Percentiles rank a stretch among this genome's conserved stretches.
Conservation (phyloP, 2,888 invertebrate genomes). For the Priocnemis perturbator region DNA sequence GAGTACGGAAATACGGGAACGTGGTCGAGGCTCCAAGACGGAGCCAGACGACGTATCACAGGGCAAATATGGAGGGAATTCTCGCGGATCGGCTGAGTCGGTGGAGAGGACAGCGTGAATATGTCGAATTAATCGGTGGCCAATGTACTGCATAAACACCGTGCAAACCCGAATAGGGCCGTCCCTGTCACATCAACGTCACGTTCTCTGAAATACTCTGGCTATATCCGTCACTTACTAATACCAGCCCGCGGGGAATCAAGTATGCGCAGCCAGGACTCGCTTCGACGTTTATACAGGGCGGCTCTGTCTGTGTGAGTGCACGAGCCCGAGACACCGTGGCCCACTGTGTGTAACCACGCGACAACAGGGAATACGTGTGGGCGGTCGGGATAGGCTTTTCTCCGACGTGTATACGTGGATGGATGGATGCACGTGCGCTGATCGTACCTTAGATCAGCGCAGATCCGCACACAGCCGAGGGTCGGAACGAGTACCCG, state of each 20-base stretch:
- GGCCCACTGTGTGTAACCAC: too few species aligned
- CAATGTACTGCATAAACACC: conserved; percentile 51
- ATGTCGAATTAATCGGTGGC: conserved; percentile 60
- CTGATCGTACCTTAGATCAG: conserved; percentile 1
- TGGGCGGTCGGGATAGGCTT: too few species aligned
- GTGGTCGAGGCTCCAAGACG: neutral
- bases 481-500: too few species aligned
- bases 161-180: conserved; percentile 28
- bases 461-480: too few species aligned
- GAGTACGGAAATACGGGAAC: neutral
- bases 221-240: conserved; percentile 61
- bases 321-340: conserved; percentile 13
- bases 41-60: neutral
- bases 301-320: conserved; percentile 10
- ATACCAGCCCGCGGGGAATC: conserved; percentile 45
- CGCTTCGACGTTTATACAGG: conserved; percentile 40
- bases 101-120: conserved; percentile 48
- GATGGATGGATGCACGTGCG: neutral
- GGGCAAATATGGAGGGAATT: neutral
- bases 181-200: conserved; percentile 67
- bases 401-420: neutral
- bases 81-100: conserved; percentile 3
- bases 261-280: conserved; percentile 45
- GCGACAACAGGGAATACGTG: too few species aligned
- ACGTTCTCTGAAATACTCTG: conserved; percentile 66